Conservation (phyloP, 2,113 vertebrate genomes). For the Hemicordylus capensis region DNA sequence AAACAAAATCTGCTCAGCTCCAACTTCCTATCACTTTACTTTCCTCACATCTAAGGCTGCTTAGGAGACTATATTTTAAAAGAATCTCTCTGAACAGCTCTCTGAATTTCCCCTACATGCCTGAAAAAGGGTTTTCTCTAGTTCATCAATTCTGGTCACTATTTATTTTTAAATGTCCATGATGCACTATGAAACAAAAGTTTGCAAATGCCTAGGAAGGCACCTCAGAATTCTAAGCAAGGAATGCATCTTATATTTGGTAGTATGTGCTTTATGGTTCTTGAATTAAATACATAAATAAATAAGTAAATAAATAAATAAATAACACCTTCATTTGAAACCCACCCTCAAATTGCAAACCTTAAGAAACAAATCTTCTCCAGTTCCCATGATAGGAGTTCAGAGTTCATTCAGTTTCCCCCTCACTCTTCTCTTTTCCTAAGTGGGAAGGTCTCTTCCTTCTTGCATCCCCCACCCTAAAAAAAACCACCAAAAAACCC, state of each 20-base stretch:
- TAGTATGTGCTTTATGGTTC: background rate
- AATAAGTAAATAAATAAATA: too few relatives aligned
- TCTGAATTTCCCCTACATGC: background rate
- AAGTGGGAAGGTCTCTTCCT: constrained; percentile 68
- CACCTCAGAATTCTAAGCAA: background rate
- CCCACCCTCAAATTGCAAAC: background rate
- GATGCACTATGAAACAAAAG: background rate
- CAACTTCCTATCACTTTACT: constrained; percentile 16
- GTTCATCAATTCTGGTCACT: background rate
- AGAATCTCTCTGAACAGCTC: background rate
- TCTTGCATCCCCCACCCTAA: constrained; percentile 43
- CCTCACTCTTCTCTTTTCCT: constrained; percentile 39
- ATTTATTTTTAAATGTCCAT: background rate
- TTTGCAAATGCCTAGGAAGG: background rate
- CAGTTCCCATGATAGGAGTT: background rate
- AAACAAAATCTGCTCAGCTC: constrained; percentile 49
- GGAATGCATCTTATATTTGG: background rate
- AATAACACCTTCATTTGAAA: background rate
- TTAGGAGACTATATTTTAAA: background rate
- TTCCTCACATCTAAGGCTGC: constrained; percentile 21
- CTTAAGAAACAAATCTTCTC: background rate
- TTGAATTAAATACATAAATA: too few relatives aligned
- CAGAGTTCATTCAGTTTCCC: constrained; percentile 1
- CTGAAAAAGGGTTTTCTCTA: background rate
- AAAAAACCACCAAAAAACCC: constrained; percentile 28